Evolutionary conservation across 2,888 invertebrate genomes (phyloP).

Genomic region (Theodoxus fluviatilis): DNA sequence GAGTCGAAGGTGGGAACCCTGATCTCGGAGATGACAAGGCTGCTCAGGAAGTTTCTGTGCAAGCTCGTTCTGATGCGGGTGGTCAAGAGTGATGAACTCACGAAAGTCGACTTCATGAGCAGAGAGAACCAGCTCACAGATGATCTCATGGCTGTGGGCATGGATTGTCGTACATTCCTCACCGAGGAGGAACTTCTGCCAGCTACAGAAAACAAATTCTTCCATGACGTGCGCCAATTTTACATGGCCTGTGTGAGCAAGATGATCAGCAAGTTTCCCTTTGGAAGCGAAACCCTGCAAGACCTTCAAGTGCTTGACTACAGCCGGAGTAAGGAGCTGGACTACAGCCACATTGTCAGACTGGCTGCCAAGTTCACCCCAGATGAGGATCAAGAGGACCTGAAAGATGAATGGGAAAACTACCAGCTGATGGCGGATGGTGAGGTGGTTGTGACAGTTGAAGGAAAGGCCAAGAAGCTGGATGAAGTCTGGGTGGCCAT

Average conservation of each 20-base stretch:
- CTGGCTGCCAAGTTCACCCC: background rate
- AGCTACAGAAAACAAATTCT: too few relatives aligned
- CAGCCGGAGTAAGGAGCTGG: too few relatives aligned
- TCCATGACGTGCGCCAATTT: too few relatives aligned
- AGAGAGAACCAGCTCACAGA: too few relatives aligned
- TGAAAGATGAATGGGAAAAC: background rate
- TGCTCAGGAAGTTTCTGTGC: background rate
- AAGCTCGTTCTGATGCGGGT: background rate
- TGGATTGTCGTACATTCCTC: too few relatives aligned
- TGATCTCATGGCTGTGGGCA: too few relatives aligned
- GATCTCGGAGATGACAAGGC: background rate
- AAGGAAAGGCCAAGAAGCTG: too few relatives aligned
- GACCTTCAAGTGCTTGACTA: background rate
- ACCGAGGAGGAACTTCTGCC: too few relatives aligned
- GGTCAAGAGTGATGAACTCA: background rate
- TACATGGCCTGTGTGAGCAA: background rate
- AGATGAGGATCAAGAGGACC: background rate
- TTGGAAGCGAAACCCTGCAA: background rate
- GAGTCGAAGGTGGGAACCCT: slow-evolving; percentile 3
- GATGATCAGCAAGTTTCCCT: background rate
- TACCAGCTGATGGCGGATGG: background rate
- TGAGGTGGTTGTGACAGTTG: too few relatives aligned
- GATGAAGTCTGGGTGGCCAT: too few relatives aligned
- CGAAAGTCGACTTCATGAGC: background rate
- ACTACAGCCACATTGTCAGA: too few relatives aligned